Conservation (phyloP, 2,113 vertebrate genomes). For the Erpornis zantholeuca region DNA sequence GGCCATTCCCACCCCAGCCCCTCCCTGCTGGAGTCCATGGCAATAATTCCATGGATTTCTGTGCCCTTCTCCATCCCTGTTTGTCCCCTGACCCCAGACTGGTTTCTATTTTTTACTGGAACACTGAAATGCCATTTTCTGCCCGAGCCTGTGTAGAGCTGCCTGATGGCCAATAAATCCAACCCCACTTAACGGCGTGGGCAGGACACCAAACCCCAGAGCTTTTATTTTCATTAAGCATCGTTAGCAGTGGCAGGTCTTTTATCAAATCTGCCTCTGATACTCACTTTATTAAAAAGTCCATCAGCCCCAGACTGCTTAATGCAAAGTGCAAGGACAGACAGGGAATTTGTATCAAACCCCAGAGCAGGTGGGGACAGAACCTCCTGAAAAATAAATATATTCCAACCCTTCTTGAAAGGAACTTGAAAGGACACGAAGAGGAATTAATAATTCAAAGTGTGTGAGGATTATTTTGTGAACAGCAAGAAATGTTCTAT, state of each 20-base stretch:
- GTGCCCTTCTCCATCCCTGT: neutral
- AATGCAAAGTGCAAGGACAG: conserved; percentile 37
- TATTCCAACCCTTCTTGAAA: neutral
- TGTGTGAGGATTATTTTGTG: neutral
- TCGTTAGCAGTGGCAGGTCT: conserved; percentile 46
- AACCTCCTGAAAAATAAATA: neutral
- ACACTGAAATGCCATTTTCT: neutral
- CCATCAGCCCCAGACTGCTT: conserved; percentile 24
- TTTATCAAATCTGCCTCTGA: conserved; percentile 42
- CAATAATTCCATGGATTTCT: neutral
- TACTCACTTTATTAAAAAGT: conserved; percentile 45
- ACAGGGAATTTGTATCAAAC: neutral
- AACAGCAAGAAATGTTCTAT: neutral
- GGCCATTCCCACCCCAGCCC: too few species aligned
- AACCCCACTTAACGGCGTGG: conserved; percentile 29
- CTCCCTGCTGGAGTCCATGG: neutral
- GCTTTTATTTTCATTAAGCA: conserved; percentile 66
- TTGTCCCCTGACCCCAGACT: neutral
- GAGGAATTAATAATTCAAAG: neutral
- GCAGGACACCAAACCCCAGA: conserved; percentile 45
- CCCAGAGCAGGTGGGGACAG: neutral
- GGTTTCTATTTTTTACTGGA: neutral
- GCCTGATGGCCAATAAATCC: conserved; percentile 7
- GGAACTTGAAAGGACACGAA: neutral
- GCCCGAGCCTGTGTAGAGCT: neutral